A percentile compares a stretch with the other conserved stretches of the same genome.
Conservation (phyloP, 1,140 invertebrate species). For the Anagrus nilaparvatae region DNA sequence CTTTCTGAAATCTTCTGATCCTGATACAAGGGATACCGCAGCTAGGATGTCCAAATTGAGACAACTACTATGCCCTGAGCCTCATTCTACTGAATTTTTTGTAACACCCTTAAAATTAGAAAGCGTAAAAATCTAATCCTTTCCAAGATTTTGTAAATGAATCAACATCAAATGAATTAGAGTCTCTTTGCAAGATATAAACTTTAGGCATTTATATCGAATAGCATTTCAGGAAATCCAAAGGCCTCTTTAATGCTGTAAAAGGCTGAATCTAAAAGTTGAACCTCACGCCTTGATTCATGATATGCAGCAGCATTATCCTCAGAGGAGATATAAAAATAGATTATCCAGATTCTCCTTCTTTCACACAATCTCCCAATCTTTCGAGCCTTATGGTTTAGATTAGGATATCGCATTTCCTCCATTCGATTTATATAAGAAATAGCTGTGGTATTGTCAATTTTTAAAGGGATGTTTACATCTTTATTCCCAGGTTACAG, state of each 20-base stretch:
- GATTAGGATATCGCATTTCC: not conserved
- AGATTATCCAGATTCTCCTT: slow-evolving; percentile 6
- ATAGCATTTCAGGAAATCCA: slow-evolving; percentile 16
- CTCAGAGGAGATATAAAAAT: slow-evolving; percentile 7
- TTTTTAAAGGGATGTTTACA: slow-evolving; percentile 22
- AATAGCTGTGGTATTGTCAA: slow-evolving; percentile 21
- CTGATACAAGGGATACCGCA: not conserved
- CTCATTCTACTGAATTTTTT: slow-evolving; percentile 3
- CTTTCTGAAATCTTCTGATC: not conserved
- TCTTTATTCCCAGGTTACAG: slow-evolving; percentile 11
- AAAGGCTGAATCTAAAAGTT: slow-evolving; percentile 7
- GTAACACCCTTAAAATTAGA: no score
- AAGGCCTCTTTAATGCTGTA: slow-evolving; percentile 15
- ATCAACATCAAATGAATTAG: no score
- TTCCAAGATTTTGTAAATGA: no score
- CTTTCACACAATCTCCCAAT: slow-evolving; percentile 11
- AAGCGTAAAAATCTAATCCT: no score
- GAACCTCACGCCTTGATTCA: slow-evolving; percentile 5
- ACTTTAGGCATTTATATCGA: slow-evolving; percentile 17
- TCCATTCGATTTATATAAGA: slow-evolving; percentile 17
- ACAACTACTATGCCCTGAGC: not conserved
- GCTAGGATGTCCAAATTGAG: not conserved
- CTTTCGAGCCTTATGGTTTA: slow-evolving; percentile 7
- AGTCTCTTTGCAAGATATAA: slow-evolving; percentile 17
- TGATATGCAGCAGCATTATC: slow-evolving; percentile 12